Evolutionary conservation across 2,797 vertebrate species (phyloP), one percentile per base, ranked within the genome.

Genomic region (Serranus cabrilla): DNA sequence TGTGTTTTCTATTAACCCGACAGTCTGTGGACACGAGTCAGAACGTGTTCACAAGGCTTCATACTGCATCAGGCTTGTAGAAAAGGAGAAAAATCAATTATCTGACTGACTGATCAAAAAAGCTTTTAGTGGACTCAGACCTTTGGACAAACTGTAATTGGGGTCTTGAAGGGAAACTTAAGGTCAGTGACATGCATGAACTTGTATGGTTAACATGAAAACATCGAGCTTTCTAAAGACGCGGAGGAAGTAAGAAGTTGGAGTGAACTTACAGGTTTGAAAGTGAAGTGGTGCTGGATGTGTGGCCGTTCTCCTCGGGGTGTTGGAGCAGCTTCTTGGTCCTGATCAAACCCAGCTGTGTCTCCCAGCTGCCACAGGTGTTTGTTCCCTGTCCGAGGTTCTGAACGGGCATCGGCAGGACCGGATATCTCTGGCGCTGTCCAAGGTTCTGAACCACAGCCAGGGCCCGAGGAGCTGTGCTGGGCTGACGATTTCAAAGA

Each of bases 281-380:
- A 34, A 34, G 34, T 34, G 34, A 34, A 34, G 34, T 34, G 34
- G 34, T 34, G 34, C 34, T 34, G 34, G 34, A 34, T 34, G 34
- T 8, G 5, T 34, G 34, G 1, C 34, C 5, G 34, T 8, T 34
- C 34, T 34, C 34, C 34, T 34, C 34, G 34, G 34, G 34, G 6
- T 13, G 17, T 25, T 68, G 46, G 21, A 73, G 27, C 1, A 10
- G 52, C n/a, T 21, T 57, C n/a, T 42, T 60, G 69, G 71, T 75
- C 27, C 39, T 8, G 39, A 47, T 51, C 34, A 16, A 12, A 39
- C 74, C 66, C 76, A 78, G 68, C 42, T 68, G 76, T 18, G 57
- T 42, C 59, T 69, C 43, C 31, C 20, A 43, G 47, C 43, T n/a
- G 73, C 74, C 77, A 81, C 74, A 64, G 70, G 74, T 81, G 59